Evolutionary conservation across 2,797 vertebrate genomes (phyloP), one percentile per base, ranked within the genome.

Genomic region (Percopsis omiscomaycus): DNA sequence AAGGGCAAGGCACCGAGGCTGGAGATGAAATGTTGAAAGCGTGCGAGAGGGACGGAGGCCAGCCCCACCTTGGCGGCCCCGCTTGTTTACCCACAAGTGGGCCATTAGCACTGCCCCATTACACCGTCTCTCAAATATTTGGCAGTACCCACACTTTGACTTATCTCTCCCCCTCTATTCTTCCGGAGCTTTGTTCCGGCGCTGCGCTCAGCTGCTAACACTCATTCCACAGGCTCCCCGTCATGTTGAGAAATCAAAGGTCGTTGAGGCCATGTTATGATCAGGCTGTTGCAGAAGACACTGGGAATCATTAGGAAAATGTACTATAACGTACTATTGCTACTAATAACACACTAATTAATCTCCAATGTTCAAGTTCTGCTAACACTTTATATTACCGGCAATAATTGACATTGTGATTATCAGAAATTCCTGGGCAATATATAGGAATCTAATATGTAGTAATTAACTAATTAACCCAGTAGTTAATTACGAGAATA

Each of bases 101-200:
- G 60, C 60, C 10, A 37, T 71, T 59, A 66, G 32, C 15, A 49
- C 28, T 58, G 22, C 27, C 59, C 62, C 64, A 67, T 73, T 73
- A 73, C 63, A 64, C 60, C 61, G 59, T 16, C 11, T 66, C 64
- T 62, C 57, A 68, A 67, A 68, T 73, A 67, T 75, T 69, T 73
- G 73, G 69, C 77, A 61, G 15, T 50, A 8, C 55, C 10, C 11
- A 46, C 56, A 56, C 61, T 37, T 68, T 59, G 53, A 28, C 55
- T 73, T 68, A 59, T 73, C 69, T 70, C 45, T 44, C 51, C 58
- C 15, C 14, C 32, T 46, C 11, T 27, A 48, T 45, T 51, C 15
- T 56, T 42, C 16, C 11, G 45, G 47, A 54, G 46, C 65, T 54
- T 69, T 68, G 32, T 56, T 42, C 16, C 22, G 45, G 47, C 46